Evolutionary conservation across 1,140 invertebrate genomes (phyloP).

Genomic region (Anastrepha obliqua): DNA sequence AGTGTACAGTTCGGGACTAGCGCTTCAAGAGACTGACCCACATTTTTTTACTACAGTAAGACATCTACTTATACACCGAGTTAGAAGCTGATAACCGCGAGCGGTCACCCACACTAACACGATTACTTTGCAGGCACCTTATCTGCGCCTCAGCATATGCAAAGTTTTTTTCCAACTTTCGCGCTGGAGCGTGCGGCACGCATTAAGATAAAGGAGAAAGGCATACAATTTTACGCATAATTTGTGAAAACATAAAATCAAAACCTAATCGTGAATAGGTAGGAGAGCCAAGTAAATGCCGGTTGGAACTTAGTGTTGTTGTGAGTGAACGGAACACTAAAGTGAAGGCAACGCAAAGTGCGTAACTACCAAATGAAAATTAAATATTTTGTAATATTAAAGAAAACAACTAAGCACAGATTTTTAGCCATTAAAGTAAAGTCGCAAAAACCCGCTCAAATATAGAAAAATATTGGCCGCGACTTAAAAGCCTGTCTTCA

Average conservation of each 20-base stretch:
- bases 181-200: not conserved
- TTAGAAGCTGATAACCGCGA: not conserved
- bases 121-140: not conserved
- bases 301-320: not conserved
- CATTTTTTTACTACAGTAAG: no score
- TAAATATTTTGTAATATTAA: not conserved
- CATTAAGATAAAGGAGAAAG: constrained; percentile 27
- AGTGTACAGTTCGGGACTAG: no score
- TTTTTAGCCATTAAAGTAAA: not conserved
- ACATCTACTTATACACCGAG: not conserved
- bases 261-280: constrained; percentile 8
- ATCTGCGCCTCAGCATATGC: constrained; percentile 40
- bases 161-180: not conserved
- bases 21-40: no score
- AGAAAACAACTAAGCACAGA: not conserved
- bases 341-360: not conserved
- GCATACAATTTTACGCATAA: constrained; percentile 19
- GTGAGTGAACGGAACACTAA: not conserved
- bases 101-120: not conserved
- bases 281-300: not conserved
- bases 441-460: not conserved
- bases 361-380: no score
- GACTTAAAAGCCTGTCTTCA: no score
- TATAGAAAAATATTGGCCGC: no score
- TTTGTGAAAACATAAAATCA: constrained; percentile 51